phyloP scores from a whole-genome alignment of 1,140 invertebrate species.

The Idris sp. region DNA sequence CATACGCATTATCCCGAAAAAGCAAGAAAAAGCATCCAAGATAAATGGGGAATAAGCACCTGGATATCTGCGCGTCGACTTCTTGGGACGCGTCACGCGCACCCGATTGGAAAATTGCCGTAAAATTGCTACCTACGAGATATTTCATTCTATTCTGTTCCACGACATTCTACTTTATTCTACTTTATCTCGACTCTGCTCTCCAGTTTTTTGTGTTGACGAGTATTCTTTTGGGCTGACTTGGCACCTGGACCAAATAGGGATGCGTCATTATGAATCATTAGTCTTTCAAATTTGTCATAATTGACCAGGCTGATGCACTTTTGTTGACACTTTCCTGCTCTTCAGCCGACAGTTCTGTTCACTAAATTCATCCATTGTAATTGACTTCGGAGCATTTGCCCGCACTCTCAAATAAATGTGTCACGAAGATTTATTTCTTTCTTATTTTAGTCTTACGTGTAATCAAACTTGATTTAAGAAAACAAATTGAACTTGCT shows the following conservation, averaged over 20 bases:
- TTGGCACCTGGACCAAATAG: slow-evolving; percentile 40
- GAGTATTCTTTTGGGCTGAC: slow-evolving; percentile 14
- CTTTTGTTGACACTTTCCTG: slow-evolving; percentile 44
- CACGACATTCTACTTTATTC: slow-evolving; percentile 60
- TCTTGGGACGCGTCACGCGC: slow-evolving; percentile 50
- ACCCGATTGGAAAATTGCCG: slow-evolving; percentile 76
- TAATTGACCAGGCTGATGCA: slow-evolving; percentile 45
- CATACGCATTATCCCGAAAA: slow-evolving; percentile 24
- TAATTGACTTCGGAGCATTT: slow-evolving; percentile 15
- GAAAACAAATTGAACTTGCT: slow-evolving; percentile 1
- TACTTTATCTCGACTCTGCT: slow-evolving; percentile 25
- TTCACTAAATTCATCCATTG: slow-evolving; percentile 17
- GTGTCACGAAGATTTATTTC: slow-evolving; percentile 10
- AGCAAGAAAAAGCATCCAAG: slow-evolving; percentile 39
- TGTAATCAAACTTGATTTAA: slow-evolving; percentile 23
- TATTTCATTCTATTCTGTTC: slow-evolving; percentile 75
- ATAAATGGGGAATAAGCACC: slow-evolving; percentile 61
- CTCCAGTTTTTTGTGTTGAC: slow-evolving; percentile 40
- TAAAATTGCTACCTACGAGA: slow-evolving; percentile 77
- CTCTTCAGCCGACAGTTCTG: slow-evolving; percentile 10
- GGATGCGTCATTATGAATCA: slow-evolving; percentile 55
- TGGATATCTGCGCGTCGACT: slow-evolving; percentile 49
- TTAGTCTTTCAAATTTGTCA: slow-evolving; percentile 62
- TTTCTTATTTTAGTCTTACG: slow-evolving; percentile 9
- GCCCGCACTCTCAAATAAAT: background rate